Evolutionary conservation across 2,113 vertebrate species (phyloP).

Genomic region (Elanus axillaris): DNA sequence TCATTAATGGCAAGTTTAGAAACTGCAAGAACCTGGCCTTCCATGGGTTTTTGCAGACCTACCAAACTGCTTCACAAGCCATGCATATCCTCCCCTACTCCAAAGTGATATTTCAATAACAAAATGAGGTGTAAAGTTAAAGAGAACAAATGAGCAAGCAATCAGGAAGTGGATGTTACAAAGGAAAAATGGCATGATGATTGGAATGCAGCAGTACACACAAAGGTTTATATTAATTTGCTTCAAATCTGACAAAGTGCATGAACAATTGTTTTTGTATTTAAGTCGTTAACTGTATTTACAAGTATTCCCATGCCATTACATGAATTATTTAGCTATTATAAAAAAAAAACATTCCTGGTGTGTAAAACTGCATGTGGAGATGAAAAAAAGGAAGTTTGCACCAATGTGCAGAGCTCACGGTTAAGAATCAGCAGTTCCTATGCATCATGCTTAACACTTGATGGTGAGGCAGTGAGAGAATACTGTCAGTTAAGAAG

Average conservation of each 20-base stretch:
- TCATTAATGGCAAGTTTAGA: neutral
- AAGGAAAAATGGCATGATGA: neutral
- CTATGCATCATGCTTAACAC: neutral
- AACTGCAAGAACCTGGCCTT: neutral
- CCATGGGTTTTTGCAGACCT: neutral
- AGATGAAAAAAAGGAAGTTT: neutral
- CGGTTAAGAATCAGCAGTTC: neutral
- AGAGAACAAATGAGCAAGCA: neutral
- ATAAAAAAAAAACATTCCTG: neutral
- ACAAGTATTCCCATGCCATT: neutral
- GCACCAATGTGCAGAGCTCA: neutral
- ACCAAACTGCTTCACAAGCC: neutral
- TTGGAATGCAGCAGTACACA: rapidly evolving
- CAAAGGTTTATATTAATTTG: neutral
- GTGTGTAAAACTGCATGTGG: neutral
- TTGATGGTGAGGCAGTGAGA: neutral
- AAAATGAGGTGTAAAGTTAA: neutral
- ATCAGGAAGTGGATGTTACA: neutral
- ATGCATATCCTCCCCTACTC: neutral
- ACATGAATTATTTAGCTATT: neutral
- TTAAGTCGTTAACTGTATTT: neutral
- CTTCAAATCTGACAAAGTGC: neutral
- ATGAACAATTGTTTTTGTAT: neutral
- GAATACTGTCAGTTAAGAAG: neutral
- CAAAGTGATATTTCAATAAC: neutral